Conservation (phyloP, 2,113 vertebrate species). For the Oncorhynchus nerka region DNA sequence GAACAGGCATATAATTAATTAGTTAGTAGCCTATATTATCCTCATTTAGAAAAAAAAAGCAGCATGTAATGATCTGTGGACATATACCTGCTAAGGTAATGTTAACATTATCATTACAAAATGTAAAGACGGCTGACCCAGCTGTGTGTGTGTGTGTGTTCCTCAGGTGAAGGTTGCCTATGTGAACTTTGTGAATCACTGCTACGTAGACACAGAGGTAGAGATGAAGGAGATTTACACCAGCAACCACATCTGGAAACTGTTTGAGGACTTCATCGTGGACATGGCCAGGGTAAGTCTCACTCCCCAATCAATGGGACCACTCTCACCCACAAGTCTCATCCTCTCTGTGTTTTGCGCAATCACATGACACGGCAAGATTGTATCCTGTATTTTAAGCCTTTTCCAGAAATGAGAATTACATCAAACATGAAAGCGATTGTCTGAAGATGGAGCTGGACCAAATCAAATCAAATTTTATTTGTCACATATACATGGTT, state of each 20-base stretch:
- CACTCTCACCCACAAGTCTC: not conserved
- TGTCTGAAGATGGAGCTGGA: no score
- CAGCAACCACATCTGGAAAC: slow-evolving; percentile 96
- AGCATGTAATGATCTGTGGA: not conserved
- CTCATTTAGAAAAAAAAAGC: not conserved
- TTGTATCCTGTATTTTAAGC: no score
- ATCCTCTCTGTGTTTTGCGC: no score
- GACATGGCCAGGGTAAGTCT: slow-evolving; percentile 80
- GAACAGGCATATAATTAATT: not conserved
- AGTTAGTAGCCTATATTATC: not conserved
- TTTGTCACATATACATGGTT: no score
- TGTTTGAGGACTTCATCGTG: slow-evolving; percentile 92
- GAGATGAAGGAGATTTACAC: slow-evolving; percentile 99
- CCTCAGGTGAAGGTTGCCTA: slow-evolving; percentile 93
- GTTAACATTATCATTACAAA: not conserved
- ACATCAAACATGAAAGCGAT: no score
- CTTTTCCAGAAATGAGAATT: no score
- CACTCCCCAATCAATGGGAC: not conserved
- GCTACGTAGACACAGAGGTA: slow-evolving; percentile 97
- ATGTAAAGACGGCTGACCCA: not conserved
- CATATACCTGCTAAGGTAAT: not conserved
- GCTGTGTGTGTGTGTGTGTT: not conserved
- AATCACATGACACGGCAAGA: no score
- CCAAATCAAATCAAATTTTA: no score
- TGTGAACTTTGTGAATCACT: slow-evolving; percentile 97